A percentile compares a stretch with the other conserved stretches of the same genome.
These are phyloP conservation scores for Bombus cullumanus DNA, from an alignment of 1,140 invertebrate genomes.

Conservation along the genomic window DNA sequence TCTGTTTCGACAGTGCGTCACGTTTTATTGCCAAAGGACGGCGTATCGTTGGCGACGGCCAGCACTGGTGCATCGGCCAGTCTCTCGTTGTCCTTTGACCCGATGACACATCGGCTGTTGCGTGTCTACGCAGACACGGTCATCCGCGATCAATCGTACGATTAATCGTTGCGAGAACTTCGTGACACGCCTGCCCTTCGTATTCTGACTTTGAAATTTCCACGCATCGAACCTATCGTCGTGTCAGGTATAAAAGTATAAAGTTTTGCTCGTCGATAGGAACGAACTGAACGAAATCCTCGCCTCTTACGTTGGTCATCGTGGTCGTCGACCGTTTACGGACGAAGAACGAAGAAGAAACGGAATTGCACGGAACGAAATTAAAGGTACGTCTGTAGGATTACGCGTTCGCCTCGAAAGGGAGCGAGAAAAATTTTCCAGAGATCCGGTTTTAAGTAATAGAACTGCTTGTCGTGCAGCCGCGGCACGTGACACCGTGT, in stretches of 20 bases:
- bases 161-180: neutral
- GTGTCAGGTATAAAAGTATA: neutral
- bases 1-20: slow-evolving; percentile 68
- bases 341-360: slow-evolving; percentile 1
- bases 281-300: neutral
- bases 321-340: too few species aligned
- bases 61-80: slow-evolving; percentile 56
- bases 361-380: slow-evolving; percentile 27
- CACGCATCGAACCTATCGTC: too few species aligned
- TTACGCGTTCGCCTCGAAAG: slow-evolving; percentile 39
- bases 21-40: slow-evolving; percentile 66
- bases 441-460: slow-evolving; percentile 47
- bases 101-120: slow-evolving; percentile 42
- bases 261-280: too few species aligned
- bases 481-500: slow-evolving; percentile 53
- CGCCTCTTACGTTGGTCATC: neutral
- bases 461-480: neutral
- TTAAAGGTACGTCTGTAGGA: slow-evolving; percentile 54
- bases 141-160: neutral
- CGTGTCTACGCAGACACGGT: neutral
- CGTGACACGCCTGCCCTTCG: neutral
- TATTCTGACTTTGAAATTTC: neutral
- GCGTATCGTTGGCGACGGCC: slow-evolving; percentile 17
- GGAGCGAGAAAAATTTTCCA: slow-evolving; percentile 49
- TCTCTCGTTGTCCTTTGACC: slow-evolving; percentile 70